A percentile compares a stretch with the other conserved stretches of the same genome.
phyloP scores from a whole-genome alignment of 2,888 invertebrate species.

The Bellardia pandia region DNA sequence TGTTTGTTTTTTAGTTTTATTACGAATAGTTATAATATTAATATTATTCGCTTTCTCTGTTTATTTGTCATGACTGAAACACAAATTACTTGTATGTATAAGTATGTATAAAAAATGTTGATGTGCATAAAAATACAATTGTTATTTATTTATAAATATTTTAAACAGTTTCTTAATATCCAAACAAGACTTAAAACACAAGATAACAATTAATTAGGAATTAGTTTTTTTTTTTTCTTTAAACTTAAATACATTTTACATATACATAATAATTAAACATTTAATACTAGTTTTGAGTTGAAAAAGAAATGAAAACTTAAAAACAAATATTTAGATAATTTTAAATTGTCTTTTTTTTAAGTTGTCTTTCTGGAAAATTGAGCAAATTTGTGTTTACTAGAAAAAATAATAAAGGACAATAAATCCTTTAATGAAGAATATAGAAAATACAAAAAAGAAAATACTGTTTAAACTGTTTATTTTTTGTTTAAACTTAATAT shows the following conservation, averaged over 20 bases:
- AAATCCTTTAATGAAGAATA: constrained; percentile 19
- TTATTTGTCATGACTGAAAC: constrained; percentile 45
- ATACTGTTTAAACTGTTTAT: constrained; percentile 59
- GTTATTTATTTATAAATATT: constrained; percentile 21
- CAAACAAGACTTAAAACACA: constrained; percentile 69
- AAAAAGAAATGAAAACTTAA: constrained; percentile 17
- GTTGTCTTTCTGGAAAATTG: constrained; percentile 46
- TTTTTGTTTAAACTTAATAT: constrained; percentile 49
- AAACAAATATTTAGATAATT: neutral
- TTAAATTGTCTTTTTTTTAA: constrained; percentile 46
- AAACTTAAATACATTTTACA: constrained; percentile 3
- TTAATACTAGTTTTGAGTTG: constrained; percentile 37
- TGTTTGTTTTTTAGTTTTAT: constrained; percentile 14
- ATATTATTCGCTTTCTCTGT: constrained; percentile 35
- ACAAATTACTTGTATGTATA: constrained; percentile 24
- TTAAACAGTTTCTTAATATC: constrained; percentile 21
- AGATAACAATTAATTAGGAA: constrained; percentile 68
- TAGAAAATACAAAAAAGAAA: constrained; percentile 34
- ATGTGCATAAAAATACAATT: constrained; percentile 55
- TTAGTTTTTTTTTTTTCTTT: constrained; percentile 33
- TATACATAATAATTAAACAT: constrained; percentile 1
- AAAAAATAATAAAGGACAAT: constrained; percentile 25
- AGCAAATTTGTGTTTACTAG: constrained; percentile 8
- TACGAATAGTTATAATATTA: neutral
- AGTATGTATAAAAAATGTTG: constrained; percentile 42